These are phyloP conservation scores for Cossypha heuglini DNA, from an alignment of 2,797 vertebrate genomes.

Conservation along the genomic window DNA sequence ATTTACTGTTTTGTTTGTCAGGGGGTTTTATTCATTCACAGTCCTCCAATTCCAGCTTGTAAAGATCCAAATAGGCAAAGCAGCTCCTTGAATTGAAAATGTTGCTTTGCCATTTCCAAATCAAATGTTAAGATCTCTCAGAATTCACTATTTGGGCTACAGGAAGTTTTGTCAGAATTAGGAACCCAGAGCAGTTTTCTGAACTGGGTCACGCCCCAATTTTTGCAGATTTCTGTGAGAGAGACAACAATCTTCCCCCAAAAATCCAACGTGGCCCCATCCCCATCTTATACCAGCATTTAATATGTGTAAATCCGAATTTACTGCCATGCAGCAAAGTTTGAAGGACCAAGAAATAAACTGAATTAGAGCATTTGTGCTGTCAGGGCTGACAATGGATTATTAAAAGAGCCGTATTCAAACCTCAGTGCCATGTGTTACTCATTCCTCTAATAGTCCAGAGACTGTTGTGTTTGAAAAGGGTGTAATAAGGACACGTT, in stretches of 20 bases:
- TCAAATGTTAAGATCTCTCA: not conserved
- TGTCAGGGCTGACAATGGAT: not conserved
- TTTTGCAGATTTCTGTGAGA: not conserved
- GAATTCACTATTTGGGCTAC: not conserved
- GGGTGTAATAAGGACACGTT: conserved; percentile 5
- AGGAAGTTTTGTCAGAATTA: not conserved
- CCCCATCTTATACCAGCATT: not conserved
- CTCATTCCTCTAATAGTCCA: not conserved
- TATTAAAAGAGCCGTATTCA: not conserved
- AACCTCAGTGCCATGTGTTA: conserved; percentile 9
- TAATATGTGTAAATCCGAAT: not conserved
- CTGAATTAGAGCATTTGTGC: not conserved
- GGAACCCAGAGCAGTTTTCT: not conserved
- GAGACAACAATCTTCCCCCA: not conserved
- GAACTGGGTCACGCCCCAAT: not conserved
- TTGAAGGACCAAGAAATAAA: not conserved
- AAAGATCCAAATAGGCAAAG: not conserved
- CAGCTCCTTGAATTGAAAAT: not conserved
- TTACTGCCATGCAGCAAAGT: not conserved
- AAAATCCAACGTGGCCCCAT: not conserved
- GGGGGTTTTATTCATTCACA: not conserved
- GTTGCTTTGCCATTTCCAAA: not conserved
- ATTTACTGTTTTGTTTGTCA: not conserved
- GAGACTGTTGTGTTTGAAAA: conserved; percentile 21
- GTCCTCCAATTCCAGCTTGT: not conserved